Conservation (phyloP, 2,888 invertebrate species). For the Choristoneura rosaceana region DNA sequence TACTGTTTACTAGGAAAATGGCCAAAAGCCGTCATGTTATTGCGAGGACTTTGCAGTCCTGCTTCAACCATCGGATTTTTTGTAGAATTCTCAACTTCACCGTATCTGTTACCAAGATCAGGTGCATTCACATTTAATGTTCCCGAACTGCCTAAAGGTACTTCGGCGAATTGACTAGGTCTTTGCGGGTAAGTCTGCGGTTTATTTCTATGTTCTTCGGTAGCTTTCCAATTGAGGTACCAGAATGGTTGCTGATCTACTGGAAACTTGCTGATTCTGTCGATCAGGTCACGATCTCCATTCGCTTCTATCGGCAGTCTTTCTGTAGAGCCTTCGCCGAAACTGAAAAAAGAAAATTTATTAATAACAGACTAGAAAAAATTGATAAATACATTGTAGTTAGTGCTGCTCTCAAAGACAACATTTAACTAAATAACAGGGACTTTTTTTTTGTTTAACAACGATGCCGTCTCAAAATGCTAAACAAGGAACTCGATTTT, state of each 20-base stretch:
- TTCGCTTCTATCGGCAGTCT: constrained; percentile 88
- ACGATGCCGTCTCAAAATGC: too few species aligned
- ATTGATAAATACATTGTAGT: too few species aligned
- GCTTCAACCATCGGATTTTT: neutral
- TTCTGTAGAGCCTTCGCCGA: constrained; percentile 69
- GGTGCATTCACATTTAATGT: constrained; percentile 9
- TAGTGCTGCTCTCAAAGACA: too few species aligned
- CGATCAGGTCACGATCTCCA: constrained; percentile 86
- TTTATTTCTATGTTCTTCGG: constrained; percentile 84
- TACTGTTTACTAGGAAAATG: neutral
- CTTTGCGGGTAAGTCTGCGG: constrained; percentile 71
- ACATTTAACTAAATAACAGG: too few species aligned
- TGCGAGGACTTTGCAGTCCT: neutral
- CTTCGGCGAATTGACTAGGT: constrained; percentile 62
- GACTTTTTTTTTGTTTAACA: too few species aligned
- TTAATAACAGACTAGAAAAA: neutral
- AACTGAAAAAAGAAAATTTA: constrained; percentile 57
- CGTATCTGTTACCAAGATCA: constrained; percentile 28
- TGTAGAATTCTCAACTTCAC: neutral
- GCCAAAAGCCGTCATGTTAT: constrained; percentile 19
- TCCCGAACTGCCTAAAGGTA: constrained; percentile 7
- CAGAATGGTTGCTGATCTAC: constrained; percentile 90
- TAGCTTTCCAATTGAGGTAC: constrained; percentile 88
- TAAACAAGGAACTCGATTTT: too few species aligned
- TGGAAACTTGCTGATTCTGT: constrained; percentile 88